Percentiles rank a stretch among this genome's conserved stretches.
Evolutionary conservation across 2,888 invertebrate species (phyloP).

Genomic region (Phaonia tiefii): DNA sequence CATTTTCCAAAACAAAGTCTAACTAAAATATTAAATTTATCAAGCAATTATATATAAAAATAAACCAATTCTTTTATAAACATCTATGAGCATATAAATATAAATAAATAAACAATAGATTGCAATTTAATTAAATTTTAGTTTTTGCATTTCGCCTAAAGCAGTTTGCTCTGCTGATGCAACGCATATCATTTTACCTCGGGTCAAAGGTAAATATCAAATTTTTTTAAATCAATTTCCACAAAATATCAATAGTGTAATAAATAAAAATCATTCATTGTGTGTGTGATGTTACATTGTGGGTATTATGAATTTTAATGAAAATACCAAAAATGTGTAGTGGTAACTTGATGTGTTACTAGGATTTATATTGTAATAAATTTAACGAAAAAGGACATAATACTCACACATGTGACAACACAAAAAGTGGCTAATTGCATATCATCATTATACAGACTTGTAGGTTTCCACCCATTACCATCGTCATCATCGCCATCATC

Average conservation of each 20-base stretch:
- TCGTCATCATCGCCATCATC: not conserved
- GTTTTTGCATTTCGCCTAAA: too few species aligned
- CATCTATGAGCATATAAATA: not conserved
- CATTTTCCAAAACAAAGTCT: too few species aligned
- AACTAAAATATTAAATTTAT: not conserved
- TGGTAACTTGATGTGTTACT: not conserved
- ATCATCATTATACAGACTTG: not conserved
- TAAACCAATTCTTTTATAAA: not conserved
- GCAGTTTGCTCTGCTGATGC: too few species aligned
- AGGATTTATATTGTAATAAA: conserved; percentile 15
- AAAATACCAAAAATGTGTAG: not conserved
- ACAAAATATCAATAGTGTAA: too few species aligned
- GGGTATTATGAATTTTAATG: not conserved
- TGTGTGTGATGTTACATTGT: too few species aligned
- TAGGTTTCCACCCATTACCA: too few species aligned
- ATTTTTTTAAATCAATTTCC: too few species aligned
- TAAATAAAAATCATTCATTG: too few species aligned
- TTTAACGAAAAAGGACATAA: conserved; percentile 10
- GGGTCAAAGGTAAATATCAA: too few species aligned
- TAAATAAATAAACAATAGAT: conserved; percentile 19
- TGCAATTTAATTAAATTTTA: too few species aligned
- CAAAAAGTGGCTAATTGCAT: conserved; percentile 14
- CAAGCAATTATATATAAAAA: not conserved
- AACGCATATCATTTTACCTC: too few species aligned
- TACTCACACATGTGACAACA: not conserved